These are phyloP conservation scores for Hymenopus coronatus DNA, from an alignment of 2,888 invertebrate species.

Conservation along the genomic window DNA sequence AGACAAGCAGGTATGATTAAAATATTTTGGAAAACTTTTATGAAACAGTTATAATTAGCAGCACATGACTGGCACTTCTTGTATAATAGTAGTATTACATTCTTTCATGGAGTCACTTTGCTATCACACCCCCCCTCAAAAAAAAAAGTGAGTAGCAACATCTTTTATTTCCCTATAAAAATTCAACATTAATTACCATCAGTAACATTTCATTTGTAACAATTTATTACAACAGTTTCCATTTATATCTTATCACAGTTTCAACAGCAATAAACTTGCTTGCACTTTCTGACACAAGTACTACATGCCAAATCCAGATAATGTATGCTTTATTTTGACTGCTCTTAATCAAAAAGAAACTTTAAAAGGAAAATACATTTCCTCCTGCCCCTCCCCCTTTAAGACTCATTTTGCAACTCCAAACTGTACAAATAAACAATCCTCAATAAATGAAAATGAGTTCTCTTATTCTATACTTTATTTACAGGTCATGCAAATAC, in stretches of 20 bases:
- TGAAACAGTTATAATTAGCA: neutral
- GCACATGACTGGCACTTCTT: neutral
- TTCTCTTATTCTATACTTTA: neutral
- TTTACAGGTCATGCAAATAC: slow-evolving; percentile 11
- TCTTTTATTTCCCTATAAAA: neutral
- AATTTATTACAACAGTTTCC: neutral
- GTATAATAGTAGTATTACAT: neutral
- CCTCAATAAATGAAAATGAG: neutral
- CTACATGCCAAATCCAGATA: neutral
- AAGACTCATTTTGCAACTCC: neutral
- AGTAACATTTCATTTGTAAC: neutral
- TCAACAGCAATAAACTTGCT: neutral
- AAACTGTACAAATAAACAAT: neutral
- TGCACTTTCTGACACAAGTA: neutral
- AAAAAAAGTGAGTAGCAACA: neutral
- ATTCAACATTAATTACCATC: neutral
- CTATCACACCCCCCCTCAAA: neutral
- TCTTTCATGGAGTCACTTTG: neutral
- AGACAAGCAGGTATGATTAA: neutral
- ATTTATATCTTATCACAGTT: neutral
- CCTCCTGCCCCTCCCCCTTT: neutral
- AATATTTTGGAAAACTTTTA: neutral
- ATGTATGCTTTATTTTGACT: neutral
- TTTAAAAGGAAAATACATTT: neutral
- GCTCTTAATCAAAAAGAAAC: neutral